Conservation (phyloP, 2,113 vertebrate species). For the Ariopsis seemanni region DNA sequence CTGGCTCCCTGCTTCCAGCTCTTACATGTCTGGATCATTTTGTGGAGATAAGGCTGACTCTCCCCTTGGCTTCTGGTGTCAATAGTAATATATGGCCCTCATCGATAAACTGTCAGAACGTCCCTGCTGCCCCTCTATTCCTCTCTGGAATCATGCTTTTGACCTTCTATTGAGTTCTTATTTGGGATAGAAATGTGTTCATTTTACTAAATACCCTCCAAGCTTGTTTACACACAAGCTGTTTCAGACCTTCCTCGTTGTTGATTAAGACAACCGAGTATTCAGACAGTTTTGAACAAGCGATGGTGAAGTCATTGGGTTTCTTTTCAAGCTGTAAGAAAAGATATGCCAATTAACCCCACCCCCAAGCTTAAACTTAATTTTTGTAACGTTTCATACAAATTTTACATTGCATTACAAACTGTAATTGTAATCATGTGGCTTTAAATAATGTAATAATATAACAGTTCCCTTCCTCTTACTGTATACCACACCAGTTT, state of each 20-base stretch:
- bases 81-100: conserved; percentile 67
- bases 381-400: not conserved
- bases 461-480: too few species aligned
- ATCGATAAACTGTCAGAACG: conserved; percentile 71
- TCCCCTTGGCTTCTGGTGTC: conserved; percentile 65
- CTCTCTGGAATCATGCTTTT: conserved; percentile 24
- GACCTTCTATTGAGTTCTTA: conserved; percentile 10
- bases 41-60: conserved; percentile 68
- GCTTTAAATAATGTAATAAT: not conserved
- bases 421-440: not conserved
- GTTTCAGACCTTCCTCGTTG: not conserved
- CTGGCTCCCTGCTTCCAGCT: conserved; percentile 43
- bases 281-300: not conserved
- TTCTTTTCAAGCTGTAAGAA: not conserved
- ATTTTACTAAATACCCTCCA: not conserved
- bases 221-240: not conserved
- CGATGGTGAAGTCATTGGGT: not conserved
- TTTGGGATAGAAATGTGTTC: not conserved
- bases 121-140: conserved; percentile 22
- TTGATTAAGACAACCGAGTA: not conserved
- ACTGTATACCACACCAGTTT: too few species aligned
- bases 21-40: conserved; percentile 61
- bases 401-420: not conserved
- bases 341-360: not conserved
- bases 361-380: not conserved